Evolutionary conservation across 2,888 invertebrate genomes (phyloP).

Genomic region (Dioctria rufipes): DNA sequence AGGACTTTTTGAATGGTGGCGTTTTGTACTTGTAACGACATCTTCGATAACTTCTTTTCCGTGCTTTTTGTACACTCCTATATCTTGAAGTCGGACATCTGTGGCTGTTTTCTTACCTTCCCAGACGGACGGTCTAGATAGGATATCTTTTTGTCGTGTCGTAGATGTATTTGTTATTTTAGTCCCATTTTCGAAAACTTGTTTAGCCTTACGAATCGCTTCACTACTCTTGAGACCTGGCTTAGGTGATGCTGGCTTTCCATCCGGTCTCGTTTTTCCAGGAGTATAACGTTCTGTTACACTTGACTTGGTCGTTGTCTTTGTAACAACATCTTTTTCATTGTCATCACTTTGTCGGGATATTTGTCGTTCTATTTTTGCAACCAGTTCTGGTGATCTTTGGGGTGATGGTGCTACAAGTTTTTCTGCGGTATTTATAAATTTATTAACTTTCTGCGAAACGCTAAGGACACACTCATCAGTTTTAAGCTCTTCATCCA

Average conservation of each 20-base stretch:
- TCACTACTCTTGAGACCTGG: conserved; percentile 74
- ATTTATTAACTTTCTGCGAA: conserved; percentile 78
- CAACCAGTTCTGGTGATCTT: conserved; percentile 72
- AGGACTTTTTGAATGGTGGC: not conserved
- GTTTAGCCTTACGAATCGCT: conserved; percentile 81
- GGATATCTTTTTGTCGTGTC: conserved; percentile 71
- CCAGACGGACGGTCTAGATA: conserved; percentile 73
- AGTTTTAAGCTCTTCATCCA: conserved; percentile 74
- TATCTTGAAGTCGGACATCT: conserved; percentile 72
- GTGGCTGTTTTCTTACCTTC: conserved; percentile 64
- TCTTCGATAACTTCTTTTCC: conserved; percentile 1
- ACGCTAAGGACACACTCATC: conserved; percentile 78
- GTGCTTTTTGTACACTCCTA: conserved; percentile 69
- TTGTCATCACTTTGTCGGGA: conserved; percentile 63
- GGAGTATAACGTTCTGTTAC: conserved; percentile 53
- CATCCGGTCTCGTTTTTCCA: conserved; percentile 44
- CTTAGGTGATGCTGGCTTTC: conserved; percentile 50
- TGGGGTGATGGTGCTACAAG: conserved; percentile 70
- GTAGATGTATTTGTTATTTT: conserved; percentile 62
- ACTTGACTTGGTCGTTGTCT: conserved; percentile 49
- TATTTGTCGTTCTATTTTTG: conserved; percentile 70
- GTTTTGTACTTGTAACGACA: not conserved
- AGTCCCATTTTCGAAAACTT: conserved; percentile 75
- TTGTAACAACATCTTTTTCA: conserved; percentile 56
- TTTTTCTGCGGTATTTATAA: conserved; percentile 76